Conservation (phyloP, 2,888 invertebrate species). For the Cryptophagus acutangulus region DNA sequence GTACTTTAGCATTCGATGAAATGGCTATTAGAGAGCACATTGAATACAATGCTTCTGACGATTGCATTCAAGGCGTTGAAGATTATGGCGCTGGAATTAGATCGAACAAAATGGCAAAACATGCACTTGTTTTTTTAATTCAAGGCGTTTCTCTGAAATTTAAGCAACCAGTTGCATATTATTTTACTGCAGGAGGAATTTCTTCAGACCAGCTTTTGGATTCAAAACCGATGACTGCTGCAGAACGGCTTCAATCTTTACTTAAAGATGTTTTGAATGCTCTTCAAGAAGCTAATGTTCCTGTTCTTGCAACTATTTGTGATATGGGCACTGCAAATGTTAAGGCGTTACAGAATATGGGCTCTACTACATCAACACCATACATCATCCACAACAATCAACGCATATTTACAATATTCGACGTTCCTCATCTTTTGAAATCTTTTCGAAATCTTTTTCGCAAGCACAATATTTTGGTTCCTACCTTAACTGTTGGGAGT, state of each 20-base stretch:
- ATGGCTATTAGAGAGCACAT: conserved; percentile 20
- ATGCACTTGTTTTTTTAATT: background rate
- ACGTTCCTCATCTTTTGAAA: conserved; percentile 11
- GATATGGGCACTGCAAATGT: conserved; percentile 13
- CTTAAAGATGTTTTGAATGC: conserved; percentile 7
- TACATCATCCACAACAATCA: background rate
- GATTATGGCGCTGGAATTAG: conserved; percentile 7
- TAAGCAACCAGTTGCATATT: conserved; percentile 2
- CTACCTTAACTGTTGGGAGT: background rate
- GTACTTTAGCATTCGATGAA: conserved; percentile 19
- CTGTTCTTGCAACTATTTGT: conserved; percentile 12
- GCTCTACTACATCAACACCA: background rate
- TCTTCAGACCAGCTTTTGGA: too few species aligned
- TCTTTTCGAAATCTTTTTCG: conserved; percentile 9
- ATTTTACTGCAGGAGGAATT: background rate
- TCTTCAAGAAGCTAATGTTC: conserved; percentile 6
- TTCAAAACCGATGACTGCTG: too few species aligned
- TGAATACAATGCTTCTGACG: conserved; percentile 9
- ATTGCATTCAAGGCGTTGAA: conserved; percentile 18
- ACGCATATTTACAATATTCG: conserved; percentile 6
- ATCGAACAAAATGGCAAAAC: background rate
- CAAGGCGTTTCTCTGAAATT: background rate
- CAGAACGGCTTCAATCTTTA: background rate
- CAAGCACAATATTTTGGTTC: conserved; percentile 5
- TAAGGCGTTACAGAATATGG: conserved; percentile 10